Percentiles rank a stretch among this genome's conserved stretches.
These are phyloP conservation scores for Caenorhabditis plicata DNA, from an alignment of 2,888 invertebrate species.

Conservation along the genomic window DNA sequence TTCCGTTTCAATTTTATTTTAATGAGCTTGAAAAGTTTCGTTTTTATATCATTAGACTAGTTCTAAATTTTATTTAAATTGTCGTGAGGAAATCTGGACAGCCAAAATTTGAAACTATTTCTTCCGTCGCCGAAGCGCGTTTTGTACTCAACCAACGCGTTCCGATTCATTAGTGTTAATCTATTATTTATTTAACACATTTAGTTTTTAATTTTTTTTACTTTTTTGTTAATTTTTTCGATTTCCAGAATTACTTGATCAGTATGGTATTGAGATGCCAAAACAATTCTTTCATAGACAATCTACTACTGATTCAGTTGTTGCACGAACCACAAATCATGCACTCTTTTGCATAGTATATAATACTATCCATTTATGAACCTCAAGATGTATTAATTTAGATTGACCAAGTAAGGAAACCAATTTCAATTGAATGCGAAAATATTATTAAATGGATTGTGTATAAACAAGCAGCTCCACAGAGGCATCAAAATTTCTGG, in stretches of 20 bases:
- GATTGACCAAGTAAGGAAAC: slow-evolving; percentile 23
- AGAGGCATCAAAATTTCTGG: slow-evolving; percentile 29
- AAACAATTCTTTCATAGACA: slow-evolving; percentile 6
- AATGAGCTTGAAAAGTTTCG: too few species aligned
- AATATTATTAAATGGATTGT: slow-evolving; percentile 9
- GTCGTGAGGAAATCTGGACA: too few species aligned
- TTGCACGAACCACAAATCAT: slow-evolving; percentile 10
- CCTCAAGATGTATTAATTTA: not conserved
- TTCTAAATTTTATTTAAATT: too few species aligned
- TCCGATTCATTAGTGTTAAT: too few species aligned
- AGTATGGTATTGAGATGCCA: slow-evolving; percentile 3
- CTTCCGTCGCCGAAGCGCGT: too few species aligned
- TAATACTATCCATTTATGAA: too few species aligned
- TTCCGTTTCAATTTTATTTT: too few species aligned
- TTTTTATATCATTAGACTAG: too few species aligned
- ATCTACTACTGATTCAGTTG: slow-evolving; percentile 6
- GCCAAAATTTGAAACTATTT: too few species aligned
- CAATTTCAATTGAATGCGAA: slow-evolving; percentile 18
- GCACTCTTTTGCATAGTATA: slow-evolving; percentile 6
- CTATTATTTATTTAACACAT: too few species aligned
- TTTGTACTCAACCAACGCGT: too few species aligned
- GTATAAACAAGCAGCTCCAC: slow-evolving; percentile 26
- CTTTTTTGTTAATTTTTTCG: not conserved
- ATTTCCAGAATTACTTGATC: slow-evolving; percentile 1
- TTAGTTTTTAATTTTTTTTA: not conserved